Evolutionary conservation across 1,140 invertebrate species (phyloP).

Genomic region (Drosophila jambulina): DNA sequence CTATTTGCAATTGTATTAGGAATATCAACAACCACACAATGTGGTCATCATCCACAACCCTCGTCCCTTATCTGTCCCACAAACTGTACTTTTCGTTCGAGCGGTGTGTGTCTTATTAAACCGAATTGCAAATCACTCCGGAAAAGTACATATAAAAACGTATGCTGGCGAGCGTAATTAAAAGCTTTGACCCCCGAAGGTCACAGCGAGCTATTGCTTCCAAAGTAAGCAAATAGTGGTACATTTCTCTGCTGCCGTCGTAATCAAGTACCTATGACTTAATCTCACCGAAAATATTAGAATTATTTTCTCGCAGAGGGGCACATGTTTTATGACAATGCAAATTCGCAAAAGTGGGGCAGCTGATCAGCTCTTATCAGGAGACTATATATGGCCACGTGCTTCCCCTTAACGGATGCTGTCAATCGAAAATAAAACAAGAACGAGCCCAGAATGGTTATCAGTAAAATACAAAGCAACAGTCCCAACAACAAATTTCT

Average conservation of each 20-base stretch:
- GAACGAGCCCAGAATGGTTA: neutral
- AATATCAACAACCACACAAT: slow-evolving; percentile 7
- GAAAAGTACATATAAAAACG: slow-evolving; percentile 19
- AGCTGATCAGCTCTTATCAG: slow-evolving; percentile 27
- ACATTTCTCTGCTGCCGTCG: neutral
- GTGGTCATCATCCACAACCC: neutral
- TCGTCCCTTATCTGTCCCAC: slow-evolving; percentile 11
- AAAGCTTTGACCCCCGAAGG: slow-evolving; percentile 12
- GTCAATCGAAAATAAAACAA: neutral
- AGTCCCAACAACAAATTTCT: too few species aligned
- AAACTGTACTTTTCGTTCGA: slow-evolving; percentile 61
- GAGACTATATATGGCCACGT: slow-evolving; percentile 22
- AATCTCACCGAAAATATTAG: neutral
- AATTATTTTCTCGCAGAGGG: neutral
- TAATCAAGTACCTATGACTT: neutral
- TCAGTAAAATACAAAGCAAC: slow-evolving; percentile 4
- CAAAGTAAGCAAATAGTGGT: slow-evolving; percentile 1
- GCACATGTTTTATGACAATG: slow-evolving; percentile 9
- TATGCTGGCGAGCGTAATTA: neutral
- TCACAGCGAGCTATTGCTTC: slow-evolving; percentile 4
- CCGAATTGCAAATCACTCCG: slow-evolving; percentile 34
- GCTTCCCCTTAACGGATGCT: slow-evolving; percentile 14
- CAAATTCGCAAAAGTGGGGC: slow-evolving; percentile 12
- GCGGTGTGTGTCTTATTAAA: slow-evolving; percentile 24
- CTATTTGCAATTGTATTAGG: neutral